phyloP scores from a whole-genome alignment of 2,888 invertebrate species.

The Mimachlamys varia region DNA sequence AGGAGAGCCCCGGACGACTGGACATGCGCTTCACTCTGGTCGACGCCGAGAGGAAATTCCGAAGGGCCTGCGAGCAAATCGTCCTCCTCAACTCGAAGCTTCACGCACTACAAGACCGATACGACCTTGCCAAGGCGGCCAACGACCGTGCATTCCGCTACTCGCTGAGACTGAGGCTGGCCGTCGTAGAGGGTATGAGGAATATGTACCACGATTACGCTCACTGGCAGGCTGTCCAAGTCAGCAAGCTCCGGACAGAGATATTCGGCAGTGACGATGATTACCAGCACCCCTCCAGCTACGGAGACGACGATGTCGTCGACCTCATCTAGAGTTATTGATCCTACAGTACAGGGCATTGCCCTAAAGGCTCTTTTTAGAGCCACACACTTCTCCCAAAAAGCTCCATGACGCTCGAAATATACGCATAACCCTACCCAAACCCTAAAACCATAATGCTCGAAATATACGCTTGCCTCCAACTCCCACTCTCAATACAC shows the following conservation, averaged over 20 bases:
- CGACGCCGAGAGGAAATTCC: slow-evolving; percentile 62
- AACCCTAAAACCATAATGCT: neutral
- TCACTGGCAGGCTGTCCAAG: slow-evolving; percentile 61
- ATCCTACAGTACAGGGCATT: neutral
- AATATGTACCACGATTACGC: slow-evolving; percentile 75
- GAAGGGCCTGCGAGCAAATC: slow-evolving; percentile 67
- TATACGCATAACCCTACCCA: neutral
- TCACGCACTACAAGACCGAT: slow-evolving; percentile 61
- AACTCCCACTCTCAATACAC: too few relatives aligned
- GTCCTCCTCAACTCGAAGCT: slow-evolving; percentile 64
- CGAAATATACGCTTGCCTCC: neutral
- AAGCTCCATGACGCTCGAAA: neutral
- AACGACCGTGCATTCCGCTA: slow-evolving; percentile 68
- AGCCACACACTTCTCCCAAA: neutral
- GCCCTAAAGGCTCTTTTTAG: neutral
- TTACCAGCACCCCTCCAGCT: neutral
- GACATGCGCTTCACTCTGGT: slow-evolving; percentile 32
- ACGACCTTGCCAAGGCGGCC: slow-evolving; percentile 62
- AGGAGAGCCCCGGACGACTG: neutral
- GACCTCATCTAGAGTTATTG: slow-evolving; percentile 1
- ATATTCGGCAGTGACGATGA: slow-evolving; percentile 43
- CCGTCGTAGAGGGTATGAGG: slow-evolving; percentile 68
- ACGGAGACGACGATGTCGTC: neutral
- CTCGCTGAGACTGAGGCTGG: slow-evolving; percentile 66
- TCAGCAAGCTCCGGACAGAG: slow-evolving; percentile 60